Evolutionary conservation across 1,140 invertebrate genomes (phyloP).

Genomic region (Protaetia brevitarsis): DNA sequence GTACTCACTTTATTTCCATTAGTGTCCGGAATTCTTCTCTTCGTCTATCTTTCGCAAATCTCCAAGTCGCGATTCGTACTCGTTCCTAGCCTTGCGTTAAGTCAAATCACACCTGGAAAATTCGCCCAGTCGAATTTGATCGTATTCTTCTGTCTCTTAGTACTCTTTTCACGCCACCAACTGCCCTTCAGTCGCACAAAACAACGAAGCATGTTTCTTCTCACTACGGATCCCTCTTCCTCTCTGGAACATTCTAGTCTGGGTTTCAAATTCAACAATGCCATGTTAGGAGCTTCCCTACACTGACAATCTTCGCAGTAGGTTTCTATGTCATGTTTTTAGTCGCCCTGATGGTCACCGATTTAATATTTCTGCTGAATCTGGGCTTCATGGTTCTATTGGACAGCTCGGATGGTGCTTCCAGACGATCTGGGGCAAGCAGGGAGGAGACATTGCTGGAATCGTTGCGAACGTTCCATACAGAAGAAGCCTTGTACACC

Average conservation of each 20-base stretch:
- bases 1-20: too few species aligned
- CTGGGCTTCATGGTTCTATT: background rate
- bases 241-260: background rate
- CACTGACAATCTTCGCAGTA: slow-evolving; percentile 15
- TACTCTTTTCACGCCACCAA: background rate
- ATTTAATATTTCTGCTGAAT: background rate
- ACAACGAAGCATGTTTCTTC: background rate
- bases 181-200: background rate
- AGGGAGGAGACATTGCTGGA: background rate
- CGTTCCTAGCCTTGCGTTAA: background rate
- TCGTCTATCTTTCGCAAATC: background rate
- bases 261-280: background rate
- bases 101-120: background rate
- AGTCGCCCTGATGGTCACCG: background rate
- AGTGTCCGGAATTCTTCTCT: too few species aligned
- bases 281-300: background rate
- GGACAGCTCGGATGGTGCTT: background rate
- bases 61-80: background rate
- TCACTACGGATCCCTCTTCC: background rate
- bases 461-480: slow-evolving; percentile 3
- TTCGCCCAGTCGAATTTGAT: background rate
- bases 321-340: background rate
- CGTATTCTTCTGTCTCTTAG: background rate
- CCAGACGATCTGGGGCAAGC: background rate
- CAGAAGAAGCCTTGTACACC: background rate